Evolutionary conservation across 2,797 vertebrate genomes (phyloP).

Genomic region (Mus spretus): DNA sequence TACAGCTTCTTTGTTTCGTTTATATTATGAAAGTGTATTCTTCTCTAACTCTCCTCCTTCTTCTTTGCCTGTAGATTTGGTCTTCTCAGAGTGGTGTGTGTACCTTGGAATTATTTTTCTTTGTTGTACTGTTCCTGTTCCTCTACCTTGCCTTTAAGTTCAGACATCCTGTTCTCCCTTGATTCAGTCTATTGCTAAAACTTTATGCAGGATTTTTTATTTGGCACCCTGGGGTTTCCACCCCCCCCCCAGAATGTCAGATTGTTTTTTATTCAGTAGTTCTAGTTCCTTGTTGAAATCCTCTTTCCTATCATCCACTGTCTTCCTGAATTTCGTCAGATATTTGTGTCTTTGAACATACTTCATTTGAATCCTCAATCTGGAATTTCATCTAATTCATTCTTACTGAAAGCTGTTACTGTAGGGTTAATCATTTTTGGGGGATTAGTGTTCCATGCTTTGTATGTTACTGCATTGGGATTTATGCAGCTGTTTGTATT

Average conservation of each 20-base stretch:
- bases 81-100: background rate
- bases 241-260: background rate
- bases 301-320: background rate
- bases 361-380: background rate
- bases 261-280: background rate
- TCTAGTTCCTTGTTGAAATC: background rate
- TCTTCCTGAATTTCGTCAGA: background rate
- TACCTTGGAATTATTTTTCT: background rate
- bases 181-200: background rate
- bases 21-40: background rate
- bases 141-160: background rate
- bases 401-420: background rate
- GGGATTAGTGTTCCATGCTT: background rate
- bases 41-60: background rate
- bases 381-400: background rate
- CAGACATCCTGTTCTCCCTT: background rate
- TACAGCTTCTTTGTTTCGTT: background rate
- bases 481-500: slow-evolving; percentile 25
- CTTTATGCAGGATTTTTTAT: background rate
- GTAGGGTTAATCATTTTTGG: background rate
- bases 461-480: background rate
- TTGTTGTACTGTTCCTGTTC: background rate
- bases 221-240: background rate
- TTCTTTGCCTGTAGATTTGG: background rate
- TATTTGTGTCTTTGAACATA: background rate